phyloP scores from a whole-genome alignment of 2,888 invertebrate genomes.

The Teinopalpus imperialis region DNA sequence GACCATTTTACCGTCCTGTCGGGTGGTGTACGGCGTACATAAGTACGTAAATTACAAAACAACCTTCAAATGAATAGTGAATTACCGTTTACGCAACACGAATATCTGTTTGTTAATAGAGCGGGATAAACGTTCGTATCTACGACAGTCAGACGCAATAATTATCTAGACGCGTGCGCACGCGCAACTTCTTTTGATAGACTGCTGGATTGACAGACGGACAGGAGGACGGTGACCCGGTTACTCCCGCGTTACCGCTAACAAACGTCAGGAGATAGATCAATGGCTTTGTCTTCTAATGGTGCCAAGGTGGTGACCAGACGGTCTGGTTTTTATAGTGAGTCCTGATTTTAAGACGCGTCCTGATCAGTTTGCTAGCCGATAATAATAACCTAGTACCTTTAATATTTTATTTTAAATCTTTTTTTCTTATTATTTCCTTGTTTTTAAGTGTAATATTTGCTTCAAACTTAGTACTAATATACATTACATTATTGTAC shows the following conservation, averaged over 20 bases:
- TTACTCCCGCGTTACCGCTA: background rate
- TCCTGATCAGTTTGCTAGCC: too few species aligned
- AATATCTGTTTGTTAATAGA: constrained; percentile 1
- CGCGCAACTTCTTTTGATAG: background rate
- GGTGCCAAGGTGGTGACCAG: background rate
- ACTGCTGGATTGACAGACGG: constrained; percentile 14
- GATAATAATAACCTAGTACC: too few species aligned
- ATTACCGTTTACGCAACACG: background rate
- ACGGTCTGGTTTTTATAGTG: background rate
- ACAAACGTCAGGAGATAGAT: constrained; percentile 11
- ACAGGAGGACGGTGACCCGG: constrained; percentile 12
- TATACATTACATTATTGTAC: too few species aligned
- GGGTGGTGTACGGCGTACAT: too few species aligned
- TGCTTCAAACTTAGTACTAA: too few species aligned
- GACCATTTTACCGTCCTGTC: too few species aligned
- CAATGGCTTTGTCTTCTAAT: constrained; percentile 9
- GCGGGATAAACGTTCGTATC: constrained; percentile 6
- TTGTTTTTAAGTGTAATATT: too few species aligned
- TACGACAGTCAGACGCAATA: constrained; percentile 17
- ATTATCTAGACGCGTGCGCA: constrained; percentile 6
- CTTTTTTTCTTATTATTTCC: too few species aligned
- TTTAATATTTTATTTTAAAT: too few species aligned
- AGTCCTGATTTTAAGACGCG: constrained; percentile 1
- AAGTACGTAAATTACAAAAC: too few species aligned
- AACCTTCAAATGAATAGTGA: constrained; percentile 3